Base-by-base conservation (phyloP, 2,797 vertebrate species). In the Chloroceryle inda region DNA sequence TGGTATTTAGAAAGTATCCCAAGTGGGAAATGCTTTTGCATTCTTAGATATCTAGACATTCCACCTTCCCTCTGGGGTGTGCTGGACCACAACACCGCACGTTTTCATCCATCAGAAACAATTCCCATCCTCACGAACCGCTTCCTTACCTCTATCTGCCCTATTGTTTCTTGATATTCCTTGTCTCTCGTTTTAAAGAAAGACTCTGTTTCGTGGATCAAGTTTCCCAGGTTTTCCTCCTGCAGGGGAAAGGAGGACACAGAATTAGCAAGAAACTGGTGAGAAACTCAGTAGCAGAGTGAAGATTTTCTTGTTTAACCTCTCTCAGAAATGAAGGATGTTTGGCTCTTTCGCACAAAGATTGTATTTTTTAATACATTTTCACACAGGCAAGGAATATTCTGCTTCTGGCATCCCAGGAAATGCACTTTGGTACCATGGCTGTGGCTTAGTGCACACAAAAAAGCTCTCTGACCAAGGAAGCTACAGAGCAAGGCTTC, bases 121-220 rank as follows among this genome's bases (percentile, higher is more conserved):
- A n/a, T 1, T n/a, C 15, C 6, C 6, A 9, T 5, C 22, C 20
- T 7, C 16, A 21, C 1, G 7, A 42, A 26, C 49, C 23, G 26
- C 31, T 40, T 19, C 52, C 97, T 97, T 96, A 99, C 99, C 99
- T 99, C 99, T 5, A 99, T 99, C 98, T 99, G 98, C 52, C 98
- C 99, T 52, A 99, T 99, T n/a, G 99, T 99, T 81, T 99, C 98
- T 97, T 99, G 99, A 97, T 99, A 99, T 90, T 99, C 99, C 95
- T 99, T 98, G 97, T 99, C 99, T 97, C 99, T 98, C 13, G 98
- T 99, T 98, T 99, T 99, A 97, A 99, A 99, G 89, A 99, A 99
- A 29, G 99, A 99, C 92, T 99, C 99, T 0, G 99, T 99, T 97
- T 99, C 99, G 0, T 99, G 98, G 81, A 99, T 99, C 97, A 99